Evolutionary conservation across 2,888 invertebrate genomes (phyloP).

Genomic region (Polietes domitor): DNA sequence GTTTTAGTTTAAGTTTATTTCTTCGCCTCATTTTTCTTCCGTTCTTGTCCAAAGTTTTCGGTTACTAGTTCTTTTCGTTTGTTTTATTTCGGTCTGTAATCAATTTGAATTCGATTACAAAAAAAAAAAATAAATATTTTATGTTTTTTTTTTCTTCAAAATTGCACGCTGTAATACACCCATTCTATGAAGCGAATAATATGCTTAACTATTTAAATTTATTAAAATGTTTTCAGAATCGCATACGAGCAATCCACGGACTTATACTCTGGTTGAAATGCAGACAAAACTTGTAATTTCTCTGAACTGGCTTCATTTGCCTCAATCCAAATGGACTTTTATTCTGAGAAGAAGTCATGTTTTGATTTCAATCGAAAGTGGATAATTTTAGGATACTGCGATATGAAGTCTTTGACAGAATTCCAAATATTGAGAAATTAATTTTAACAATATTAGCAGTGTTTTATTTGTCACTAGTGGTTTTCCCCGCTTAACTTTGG

Average conservation of each 20-base stretch:
- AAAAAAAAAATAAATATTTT: conserved; percentile 10
- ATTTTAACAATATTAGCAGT: too few species aligned
- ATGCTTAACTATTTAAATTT: not conserved
- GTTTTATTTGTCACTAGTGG: too few species aligned
- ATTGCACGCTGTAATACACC: conserved; percentile 38
- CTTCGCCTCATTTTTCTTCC: too few species aligned
- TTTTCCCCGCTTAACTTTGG: too few species aligned
- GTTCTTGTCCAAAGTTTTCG: conserved; percentile 52
- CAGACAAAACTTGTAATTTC: not conserved
- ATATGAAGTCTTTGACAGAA: too few species aligned
- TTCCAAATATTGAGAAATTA: too few species aligned
- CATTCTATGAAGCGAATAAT: conserved; percentile 30
- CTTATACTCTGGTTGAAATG: not conserved
- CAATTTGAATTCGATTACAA: conserved; percentile 26
- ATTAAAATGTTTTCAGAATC: conserved; percentile 14
- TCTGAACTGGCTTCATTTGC: not conserved
- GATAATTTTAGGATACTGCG: too few species aligned
- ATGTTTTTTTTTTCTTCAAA: not conserved
- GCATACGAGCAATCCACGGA: not conserved
- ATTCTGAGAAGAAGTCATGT: too few species aligned
- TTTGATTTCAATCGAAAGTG: too few species aligned
- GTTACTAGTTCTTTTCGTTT: too few species aligned
- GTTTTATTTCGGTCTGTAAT: too few species aligned
- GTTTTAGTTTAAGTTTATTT: conserved; percentile 72
- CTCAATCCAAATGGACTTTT: too few species aligned